Percentiles rank a stretch among this genome's conserved stretches.
phyloP scores from a whole-genome alignment of 2,888 invertebrate species.

The Polydrusus tereticollis region DNA sequence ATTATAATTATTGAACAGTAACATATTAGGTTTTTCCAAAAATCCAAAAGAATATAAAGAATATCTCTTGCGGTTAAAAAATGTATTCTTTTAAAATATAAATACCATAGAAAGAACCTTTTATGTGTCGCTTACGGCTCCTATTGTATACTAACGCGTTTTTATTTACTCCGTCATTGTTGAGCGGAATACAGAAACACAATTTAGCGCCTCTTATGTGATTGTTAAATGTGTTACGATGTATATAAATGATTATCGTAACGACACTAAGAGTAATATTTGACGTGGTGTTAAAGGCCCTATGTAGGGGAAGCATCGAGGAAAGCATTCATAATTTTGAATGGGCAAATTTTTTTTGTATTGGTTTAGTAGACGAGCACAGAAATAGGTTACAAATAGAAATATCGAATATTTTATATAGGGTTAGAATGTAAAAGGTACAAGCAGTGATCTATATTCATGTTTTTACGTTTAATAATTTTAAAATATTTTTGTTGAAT shows the following conservation, averaged over 20 bases:
- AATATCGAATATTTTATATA: too few species aligned
- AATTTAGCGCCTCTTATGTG: slow-evolving; percentile 12
- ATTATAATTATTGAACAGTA: too few species aligned
- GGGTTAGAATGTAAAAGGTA: too few species aligned
- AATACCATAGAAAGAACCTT: slow-evolving; percentile 1
- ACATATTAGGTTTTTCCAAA: too few species aligned
- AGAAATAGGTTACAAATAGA: too few species aligned
- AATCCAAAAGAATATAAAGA: background rate
- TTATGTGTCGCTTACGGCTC: background rate
- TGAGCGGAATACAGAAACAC: slow-evolving; percentile 21
- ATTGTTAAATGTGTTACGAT: slow-evolving; percentile 17
- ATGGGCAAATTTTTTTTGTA: background rate
- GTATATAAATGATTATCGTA: slow-evolving; percentile 17
- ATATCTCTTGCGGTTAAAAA: background rate
- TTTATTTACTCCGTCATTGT: slow-evolving; percentile 23
- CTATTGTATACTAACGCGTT: slow-evolving; percentile 17
- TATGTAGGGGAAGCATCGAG: background rate
- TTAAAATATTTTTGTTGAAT: too few species aligned
- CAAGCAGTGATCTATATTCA: too few species aligned
- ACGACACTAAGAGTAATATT: background rate
- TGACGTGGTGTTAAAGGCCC: background rate
- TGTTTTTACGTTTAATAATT: too few species aligned
- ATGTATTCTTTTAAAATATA: background rate
- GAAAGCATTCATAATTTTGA: slow-evolving; percentile 4
- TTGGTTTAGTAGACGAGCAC: background rate